These are phyloP conservation scores for Idaea dimidiata DNA, from an alignment of 2,888 invertebrate species.

Conservation along the genomic window DNA sequence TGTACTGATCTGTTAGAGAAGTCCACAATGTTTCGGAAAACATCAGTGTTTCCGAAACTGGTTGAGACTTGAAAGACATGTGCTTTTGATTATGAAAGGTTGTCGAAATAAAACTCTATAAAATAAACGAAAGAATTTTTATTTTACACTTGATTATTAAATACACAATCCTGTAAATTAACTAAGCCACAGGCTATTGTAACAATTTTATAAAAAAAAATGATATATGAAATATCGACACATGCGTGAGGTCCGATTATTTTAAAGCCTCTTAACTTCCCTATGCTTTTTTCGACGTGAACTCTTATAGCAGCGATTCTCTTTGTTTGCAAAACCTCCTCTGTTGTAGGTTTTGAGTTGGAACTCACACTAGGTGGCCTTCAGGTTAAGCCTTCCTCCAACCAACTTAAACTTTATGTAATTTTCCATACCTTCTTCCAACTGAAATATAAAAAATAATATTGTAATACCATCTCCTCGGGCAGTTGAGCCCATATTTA, in stretches of 20 bases:
- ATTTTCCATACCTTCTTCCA: too few relatives aligned
- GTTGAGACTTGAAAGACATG: slow-evolving; percentile 5
- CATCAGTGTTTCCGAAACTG: slow-evolving; percentile 7
- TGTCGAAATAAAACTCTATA: slow-evolving; percentile 7
- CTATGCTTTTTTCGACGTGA: slow-evolving; percentile 25
- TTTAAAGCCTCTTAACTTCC: slow-evolving; percentile 16
- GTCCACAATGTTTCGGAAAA: slow-evolving; percentile 12
- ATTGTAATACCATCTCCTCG: too few relatives aligned
- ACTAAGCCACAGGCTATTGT: slow-evolving; percentile 8
- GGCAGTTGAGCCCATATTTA: too few relatives aligned
- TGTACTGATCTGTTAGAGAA: slow-evolving; percentile 10
- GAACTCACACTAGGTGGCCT: slow-evolving; percentile 21
- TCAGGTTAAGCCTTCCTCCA: too few relatives aligned
- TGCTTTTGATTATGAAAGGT: slow-evolving; percentile 5
- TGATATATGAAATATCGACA: slow-evolving; percentile 6
- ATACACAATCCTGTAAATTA: slow-evolving; percentile 8
- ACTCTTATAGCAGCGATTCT: slow-evolving; percentile 19
- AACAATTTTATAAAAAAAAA: slow-evolving; percentile 5
- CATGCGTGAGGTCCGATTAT: slow-evolving; percentile 10
- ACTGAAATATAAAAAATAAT: too few relatives aligned
- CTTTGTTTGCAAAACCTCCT: slow-evolving; percentile 14
- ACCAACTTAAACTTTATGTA: too few relatives aligned
- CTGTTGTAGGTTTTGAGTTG: slow-evolving; percentile 7
- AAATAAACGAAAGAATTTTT: slow-evolving; percentile 3
- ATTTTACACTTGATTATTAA: slow-evolving; percentile 6